Conservation (phyloP, 2,888 invertebrate genomes). For the Cheilosia scutellata region DNA sequence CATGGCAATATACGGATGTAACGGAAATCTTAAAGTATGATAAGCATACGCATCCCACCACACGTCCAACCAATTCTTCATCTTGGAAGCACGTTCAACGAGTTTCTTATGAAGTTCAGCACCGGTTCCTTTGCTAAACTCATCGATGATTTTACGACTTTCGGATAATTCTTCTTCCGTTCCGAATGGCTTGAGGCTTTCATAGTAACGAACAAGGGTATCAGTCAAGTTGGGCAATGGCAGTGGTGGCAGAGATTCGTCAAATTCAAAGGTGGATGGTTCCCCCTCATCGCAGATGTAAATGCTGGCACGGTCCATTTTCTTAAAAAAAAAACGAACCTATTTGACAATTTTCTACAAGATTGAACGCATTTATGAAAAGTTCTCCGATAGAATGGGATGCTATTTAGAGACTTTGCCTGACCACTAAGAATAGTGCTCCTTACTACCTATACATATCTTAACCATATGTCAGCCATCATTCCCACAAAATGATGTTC, state of each 20-base stretch:
- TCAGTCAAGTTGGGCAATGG: conserved; percentile 85
- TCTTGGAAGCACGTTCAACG: conserved; percentile 82
- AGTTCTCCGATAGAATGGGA: too few relatives aligned
- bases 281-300: conserved; percentile 79
- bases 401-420: too few relatives aligned
- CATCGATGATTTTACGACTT: conserved; percentile 83
- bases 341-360: neutral
- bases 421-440: too few relatives aligned
- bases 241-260: conserved; percentile 85
- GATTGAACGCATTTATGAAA: too few relatives aligned
- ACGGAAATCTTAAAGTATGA: conserved; percentile 84
- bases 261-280: conserved; percentile 85
- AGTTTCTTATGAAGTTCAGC: conserved; percentile 84
- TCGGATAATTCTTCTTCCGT: conserved; percentile 83
- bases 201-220: conserved; percentile 85
- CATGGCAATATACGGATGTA: conserved; percentile 85
- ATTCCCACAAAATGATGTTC: too few relatives aligned
- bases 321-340: conserved; percentile 12
- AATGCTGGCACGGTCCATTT: conserved; percentile 82
- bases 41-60: conserved; percentile 87
- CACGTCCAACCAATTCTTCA: conserved; percentile 86
- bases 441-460: too few relatives aligned
- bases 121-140: conserved; percentile 85
- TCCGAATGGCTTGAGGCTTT: conserved; percentile 85
- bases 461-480: too few relatives aligned